phyloP scores from a whole-genome alignment of 2,113 vertebrate species.

The Halichoeres trimaculatus region DNA sequence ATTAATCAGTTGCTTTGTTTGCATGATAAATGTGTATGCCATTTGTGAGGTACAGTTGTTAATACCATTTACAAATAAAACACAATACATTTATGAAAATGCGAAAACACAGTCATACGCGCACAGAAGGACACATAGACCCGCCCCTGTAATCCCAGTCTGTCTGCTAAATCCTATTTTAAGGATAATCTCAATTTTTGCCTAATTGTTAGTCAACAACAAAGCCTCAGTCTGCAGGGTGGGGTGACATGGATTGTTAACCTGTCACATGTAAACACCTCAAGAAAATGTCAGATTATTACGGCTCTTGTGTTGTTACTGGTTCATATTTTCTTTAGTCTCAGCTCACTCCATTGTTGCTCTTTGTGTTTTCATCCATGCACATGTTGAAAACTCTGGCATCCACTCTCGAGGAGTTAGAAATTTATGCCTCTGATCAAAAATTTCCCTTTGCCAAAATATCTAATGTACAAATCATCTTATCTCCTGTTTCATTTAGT shows the following conservation, averaged over 20 bases:
- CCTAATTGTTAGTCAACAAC: slow-evolving; percentile 6
- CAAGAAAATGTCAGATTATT: background rate
- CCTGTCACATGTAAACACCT: background rate
- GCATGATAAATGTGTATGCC: background rate
- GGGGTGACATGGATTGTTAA: background rate
- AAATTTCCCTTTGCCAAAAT: background rate
- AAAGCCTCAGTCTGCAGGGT: background rate
- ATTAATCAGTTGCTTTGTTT: background rate
- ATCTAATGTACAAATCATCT: background rate
- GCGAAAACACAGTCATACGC: background rate
- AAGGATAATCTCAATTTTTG: slow-evolving; percentile 30
- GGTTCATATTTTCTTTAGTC: too few species aligned
- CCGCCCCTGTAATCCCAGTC: slow-evolving; percentile 13
- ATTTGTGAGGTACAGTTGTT: background rate
- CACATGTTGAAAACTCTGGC: too few species aligned
- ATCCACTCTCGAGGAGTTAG: too few species aligned
- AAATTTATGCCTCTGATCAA: too few species aligned
- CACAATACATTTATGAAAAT: background rate
- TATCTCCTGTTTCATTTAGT: background rate
- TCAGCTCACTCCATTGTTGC: too few species aligned
- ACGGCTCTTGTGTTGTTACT: too few species aligned
- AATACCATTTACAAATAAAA: background rate
- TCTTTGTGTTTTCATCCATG: too few species aligned
- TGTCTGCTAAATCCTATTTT: slow-evolving; percentile 39
- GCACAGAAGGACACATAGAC: background rate